Evolutionary conservation across 1,140 invertebrate genomes (phyloP), one percentile per base, ranked within the genome.

Genomic region (Metopolophium dirhodum): DNA sequence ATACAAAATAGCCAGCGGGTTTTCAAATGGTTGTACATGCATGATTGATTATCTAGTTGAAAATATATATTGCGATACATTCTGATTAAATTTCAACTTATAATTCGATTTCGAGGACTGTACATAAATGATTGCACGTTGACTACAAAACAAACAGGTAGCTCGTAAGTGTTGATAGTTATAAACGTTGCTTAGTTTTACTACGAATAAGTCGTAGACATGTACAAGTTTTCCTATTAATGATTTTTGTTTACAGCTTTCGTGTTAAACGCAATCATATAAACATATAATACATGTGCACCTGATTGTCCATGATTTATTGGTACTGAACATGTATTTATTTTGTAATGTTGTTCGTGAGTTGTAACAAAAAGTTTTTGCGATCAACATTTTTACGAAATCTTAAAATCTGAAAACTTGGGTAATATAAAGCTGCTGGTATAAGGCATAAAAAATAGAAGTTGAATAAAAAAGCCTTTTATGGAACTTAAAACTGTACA

Each of bases 231-330:
- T 89, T 89, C 35, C 86, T 49, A 20, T n/a, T 54, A 89, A 89
- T 54, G 49, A 54, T 89, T 89, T 86, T 89, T 35, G 22, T 89
- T 89, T 37, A 35, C 41, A 37, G 87, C 51, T 89, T 89, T 26
- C 49, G n/a, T 23, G 87, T 89, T 54, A 89, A 89, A 89, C n/a
- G 8, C 49, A 87, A 89, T 89, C 41, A 89, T 89, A 54, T 89
- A 89, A 23, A 54, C 87, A 90, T 90, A 87, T 49, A 20, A 90
- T 57, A 90, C 88, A 90, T 47, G 88, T 90, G 88, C 88, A 61
- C 35, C 22, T 41, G 88, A 90, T 90, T 61, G 51, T 30, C 51
- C 23, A 57, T 30, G 54, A 90, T 90, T 90, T 90, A 90, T 90
- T 20, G 51, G 23, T 6, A 41, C 41, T 41, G 14, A 90, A 9